Evolutionary conservation across 1,140 invertebrate species (phyloP).

Genomic region (Sycophaga agraensis): DNA sequence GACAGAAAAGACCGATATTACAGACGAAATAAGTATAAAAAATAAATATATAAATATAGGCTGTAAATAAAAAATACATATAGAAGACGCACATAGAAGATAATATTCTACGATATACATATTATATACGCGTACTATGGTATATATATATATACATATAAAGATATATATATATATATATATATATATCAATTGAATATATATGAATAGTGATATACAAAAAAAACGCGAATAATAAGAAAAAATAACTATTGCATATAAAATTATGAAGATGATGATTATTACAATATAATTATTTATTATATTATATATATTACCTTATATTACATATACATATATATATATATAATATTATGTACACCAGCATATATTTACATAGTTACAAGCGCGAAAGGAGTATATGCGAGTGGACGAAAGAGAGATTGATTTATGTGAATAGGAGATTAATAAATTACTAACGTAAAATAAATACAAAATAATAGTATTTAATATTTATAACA

Average conservation of each 20-base stretch:
- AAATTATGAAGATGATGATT: constrained; percentile 31
- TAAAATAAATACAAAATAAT: constrained; percentile 27
- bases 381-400: constrained; percentile 4
- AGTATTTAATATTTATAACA: constrained; percentile 21
- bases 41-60: constrained; percentile 29
- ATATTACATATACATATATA: constrained; percentile 7
- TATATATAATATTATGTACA: constrained; percentile 29
- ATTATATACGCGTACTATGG: constrained; percentile 16
- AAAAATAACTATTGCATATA: constrained; percentile 35
- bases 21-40: constrained; percentile 16
- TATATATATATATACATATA: constrained; percentile 21
- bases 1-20: constrained; percentile 21
- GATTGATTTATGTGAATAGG: constrained; percentile 43
- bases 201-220: constrained; percentile 37
- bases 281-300: constrained; percentile 17
- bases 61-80: constrained; percentile 45
- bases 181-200: constrained; percentile 30
- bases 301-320: constrained; percentile 6
- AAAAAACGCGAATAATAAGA: constrained; percentile 5
- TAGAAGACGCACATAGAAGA: constrained; percentile 35
- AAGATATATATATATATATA: constrained; percentile 25
- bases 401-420: constrained; percentile 12
- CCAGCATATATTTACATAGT: constrained; percentile 38
- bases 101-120: constrained; percentile 41
- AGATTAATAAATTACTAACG: too few relatives aligned